Evolutionary conservation across 2,888 invertebrate genomes (phyloP).

Genomic region (Orgyia antiqua): DNA sequence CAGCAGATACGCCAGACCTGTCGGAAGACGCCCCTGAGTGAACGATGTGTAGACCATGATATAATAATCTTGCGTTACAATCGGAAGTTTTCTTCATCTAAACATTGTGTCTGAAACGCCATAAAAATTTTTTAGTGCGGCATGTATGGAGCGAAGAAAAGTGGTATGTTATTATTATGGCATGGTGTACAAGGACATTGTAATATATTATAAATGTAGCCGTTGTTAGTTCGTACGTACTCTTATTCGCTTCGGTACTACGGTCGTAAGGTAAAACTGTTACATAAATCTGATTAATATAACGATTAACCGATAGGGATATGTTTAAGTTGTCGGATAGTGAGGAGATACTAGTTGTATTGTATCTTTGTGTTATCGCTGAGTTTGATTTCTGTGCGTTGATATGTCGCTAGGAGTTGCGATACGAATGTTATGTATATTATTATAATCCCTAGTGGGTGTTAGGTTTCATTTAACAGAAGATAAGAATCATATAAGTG

Average conservation of each 20-base stretch:
- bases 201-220: slow-evolving; percentile 38
- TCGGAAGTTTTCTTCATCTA: neutral
- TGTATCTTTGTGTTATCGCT: slow-evolving; percentile 40
- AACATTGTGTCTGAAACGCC: neutral
- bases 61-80: neutral
- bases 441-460: slow-evolving; percentile 40
- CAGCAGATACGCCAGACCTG: slow-evolving; percentile 1
- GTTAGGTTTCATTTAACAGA: slow-evolving; percentile 36
- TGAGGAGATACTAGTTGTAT: slow-evolving; percentile 49
- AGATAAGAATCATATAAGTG: slow-evolving; percentile 42
- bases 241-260: slow-evolving; percentile 65
- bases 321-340: slow-evolving; percentile 59
- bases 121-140: neutral
- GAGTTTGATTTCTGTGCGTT: slow-evolving; percentile 37
- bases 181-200: slow-evolving; percentile 20
- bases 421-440: slow-evolving; percentile 38
- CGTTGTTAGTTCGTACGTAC: slow-evolving; percentile 52
- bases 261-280: slow-evolving; percentile 65
- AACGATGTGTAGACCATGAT: neutral
- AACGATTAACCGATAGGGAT: slow-evolving; percentile 58
- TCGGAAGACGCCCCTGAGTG: slow-evolving; percentile 2
- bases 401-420: slow-evolving; percentile 29
- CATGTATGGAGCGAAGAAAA: neutral
- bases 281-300: slow-evolving; percentile 74
- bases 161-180: neutral